Evolutionary conservation across 1,140 invertebrate genomes (phyloP), one percentile per base, ranked within the genome.

Genomic region (Cydia amplana): DNA sequence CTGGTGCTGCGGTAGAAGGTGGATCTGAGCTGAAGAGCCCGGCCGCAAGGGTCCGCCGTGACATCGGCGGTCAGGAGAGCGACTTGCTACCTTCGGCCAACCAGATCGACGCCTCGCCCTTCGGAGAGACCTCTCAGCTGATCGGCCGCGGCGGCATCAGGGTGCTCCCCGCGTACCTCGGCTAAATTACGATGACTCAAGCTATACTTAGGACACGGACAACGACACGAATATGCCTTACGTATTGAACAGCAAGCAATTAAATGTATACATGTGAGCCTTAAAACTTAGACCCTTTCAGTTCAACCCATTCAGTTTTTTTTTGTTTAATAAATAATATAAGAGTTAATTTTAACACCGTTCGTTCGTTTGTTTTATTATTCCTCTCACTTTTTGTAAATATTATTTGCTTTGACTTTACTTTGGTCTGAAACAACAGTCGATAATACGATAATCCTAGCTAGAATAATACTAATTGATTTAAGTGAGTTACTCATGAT

Each of bases 91-190:
- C 89, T 1, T 87, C 86, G 7, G 76, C 64, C n/a, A 82, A 85
- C 18, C 83, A 90, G n/a, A 82, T 81, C 0, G 89, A 89, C 20
- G 78, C 77, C 3, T 89, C 89, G 7, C 84, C 87, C 9, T 91
- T 92, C 49, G 88, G 88, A 36, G 87, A 87, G 25, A 79, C 72
- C 12, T 83, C 85, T 0, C 81, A 87, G 25, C 77, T 91, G 4
- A 82, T 82, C 4, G 91, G 88, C 6, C 87, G 84, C 51, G 85
- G 88, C n/a, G 86, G 91, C 12, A 92, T 92, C 49, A 83, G 79
- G 55, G 91, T 92, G 4, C 79, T 92, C 7, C 91, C 91, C 5
- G 89, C 87, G 12, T 92, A 84, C 77, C 85, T 92, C 23, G 91
- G 91, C 74, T 92, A 73, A 85, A 79, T 14, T 60, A 51, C 49